Evolutionary conservation across 2,797 vertebrate genomes (phyloP), one percentile per base, ranked within the genome.

Genomic region (Characodon lateralis): DNA sequence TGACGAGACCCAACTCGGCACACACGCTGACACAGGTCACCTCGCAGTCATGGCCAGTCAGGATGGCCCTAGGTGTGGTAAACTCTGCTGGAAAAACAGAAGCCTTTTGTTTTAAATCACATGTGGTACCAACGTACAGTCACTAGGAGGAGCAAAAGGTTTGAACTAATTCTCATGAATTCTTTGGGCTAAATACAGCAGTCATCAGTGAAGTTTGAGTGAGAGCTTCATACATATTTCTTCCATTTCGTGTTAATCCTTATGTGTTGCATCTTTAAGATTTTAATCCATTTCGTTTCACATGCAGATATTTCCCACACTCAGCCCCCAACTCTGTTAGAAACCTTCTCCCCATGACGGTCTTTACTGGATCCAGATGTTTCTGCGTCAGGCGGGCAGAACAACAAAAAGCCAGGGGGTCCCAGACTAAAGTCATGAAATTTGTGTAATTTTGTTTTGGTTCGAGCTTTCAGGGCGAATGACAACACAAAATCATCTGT

Each of bases 11-110:
- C 63, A 99, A 93, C 91, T 99, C 98, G 0, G 98, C 98, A 59
- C 98, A 99, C 85, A 99, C 95, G 3, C 96, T 95, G 12, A 96
- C 97, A 86, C 98, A 99, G 0, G 97, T 98, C 90, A 99, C 96
- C 91, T 98, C 98, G 68, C 95, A 97, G 95, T 99, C 97, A 0
- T 99, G 98, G 72, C 98, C 98, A 0, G 98, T 99, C 90, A 99
- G 82, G 80, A 99, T 94, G 86, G 98, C 97, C 77, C 98, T 94
- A 2, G 98, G 97, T 58, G 95, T 96, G 85, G 96, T 96, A 73
- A 97, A 97, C 88, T 97, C 97, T 89, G 96, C 97, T 96, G 84
- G 31, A 89, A 84, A 58, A 65, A 87, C 41, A 83, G 83, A 91
- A 73, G 87, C 65, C 77, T 6, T 82, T 59, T 46, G 2, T n/a